phyloP scores from a whole-genome alignment of 1,140 invertebrate species.

The Eueides isabella region DNA sequence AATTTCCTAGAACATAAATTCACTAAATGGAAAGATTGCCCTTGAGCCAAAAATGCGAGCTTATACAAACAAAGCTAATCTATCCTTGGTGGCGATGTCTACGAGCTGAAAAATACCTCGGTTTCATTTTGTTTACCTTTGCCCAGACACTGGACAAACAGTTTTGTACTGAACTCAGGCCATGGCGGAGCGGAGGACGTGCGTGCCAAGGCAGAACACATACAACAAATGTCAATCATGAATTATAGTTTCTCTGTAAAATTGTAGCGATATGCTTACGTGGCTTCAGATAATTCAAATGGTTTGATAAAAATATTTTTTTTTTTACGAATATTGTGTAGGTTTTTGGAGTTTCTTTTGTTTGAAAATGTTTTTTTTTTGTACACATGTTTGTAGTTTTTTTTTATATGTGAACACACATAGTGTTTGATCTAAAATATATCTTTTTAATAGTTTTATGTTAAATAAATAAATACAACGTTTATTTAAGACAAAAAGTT shows the following conservation, averaged over 20 bases:
- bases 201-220: neutral
- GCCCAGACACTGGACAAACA: slow-evolving; percentile 22
- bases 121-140: slow-evolving; percentile 15
- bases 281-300: neutral
- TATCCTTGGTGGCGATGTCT: slow-evolving; percentile 8
- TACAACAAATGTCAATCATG: slow-evolving; percentile 9
- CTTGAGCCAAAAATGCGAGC: slow-evolving; percentile 5
- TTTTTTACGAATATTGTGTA: no score
- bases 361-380: no score
- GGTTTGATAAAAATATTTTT: no score
- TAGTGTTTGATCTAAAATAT: no score
- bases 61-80: neutral
- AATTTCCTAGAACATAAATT: slow-evolving; percentile 8
- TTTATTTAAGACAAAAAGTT: no score
- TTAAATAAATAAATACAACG: no score
- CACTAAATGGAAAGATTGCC: neutral
- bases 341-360: no score
- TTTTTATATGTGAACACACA: no score
- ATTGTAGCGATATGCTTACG: neutral
- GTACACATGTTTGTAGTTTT: no score
- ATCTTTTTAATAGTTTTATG: no score
- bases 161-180: slow-evolving; percentile 8
- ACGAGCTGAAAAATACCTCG: neutral
- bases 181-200: neutral
- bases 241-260: neutral